These are phyloP conservation scores for Pseudoips prasinana DNA, from an alignment of 2,888 invertebrate species.

Conservation along the genomic window DNA sequence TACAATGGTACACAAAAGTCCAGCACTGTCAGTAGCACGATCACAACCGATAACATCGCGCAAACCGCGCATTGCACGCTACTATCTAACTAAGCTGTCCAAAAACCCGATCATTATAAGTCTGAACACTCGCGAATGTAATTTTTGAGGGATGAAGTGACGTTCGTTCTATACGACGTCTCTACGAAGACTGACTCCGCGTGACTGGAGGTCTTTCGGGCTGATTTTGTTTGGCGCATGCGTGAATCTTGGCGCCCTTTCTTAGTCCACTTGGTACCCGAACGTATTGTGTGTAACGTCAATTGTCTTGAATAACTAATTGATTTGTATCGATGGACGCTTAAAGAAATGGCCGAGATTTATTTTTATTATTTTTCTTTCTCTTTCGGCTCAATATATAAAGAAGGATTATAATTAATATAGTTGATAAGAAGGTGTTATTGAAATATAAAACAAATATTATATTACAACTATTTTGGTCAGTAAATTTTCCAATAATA, in stretches of 20 bases:
- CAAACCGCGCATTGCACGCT: slow-evolving; percentile 70
- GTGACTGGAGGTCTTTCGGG: slow-evolving; percentile 51
- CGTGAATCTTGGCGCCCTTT: slow-evolving; percentile 75
- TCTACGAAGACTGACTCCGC: slow-evolving; percentile 58
- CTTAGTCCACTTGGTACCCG: slow-evolving; percentile 57
- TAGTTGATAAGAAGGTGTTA: too few species aligned
- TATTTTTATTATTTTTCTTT: too few species aligned
- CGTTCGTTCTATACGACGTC: slow-evolving; percentile 45
- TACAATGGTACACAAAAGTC: slow-evolving; percentile 71
- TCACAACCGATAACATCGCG: slow-evolving; percentile 69
- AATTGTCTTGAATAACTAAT: slow-evolving; percentile 76
- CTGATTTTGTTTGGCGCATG: slow-evolving; percentile 51
- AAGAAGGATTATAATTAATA: too few species aligned
- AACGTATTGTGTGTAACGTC: slow-evolving; percentile 69
- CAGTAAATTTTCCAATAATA: too few species aligned
- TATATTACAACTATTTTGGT: too few species aligned
- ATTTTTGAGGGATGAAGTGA: slow-evolving; percentile 31
- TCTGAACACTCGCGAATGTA: slow-evolving; percentile 38
- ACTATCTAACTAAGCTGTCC: slow-evolving; percentile 43
- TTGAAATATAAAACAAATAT: too few species aligned
- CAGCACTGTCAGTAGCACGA: slow-evolving; percentile 68
- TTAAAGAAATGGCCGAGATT: slow-evolving; percentile 1
- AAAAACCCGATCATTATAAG: slow-evolving; percentile 34
- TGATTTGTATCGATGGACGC: slow-evolving; percentile 40
- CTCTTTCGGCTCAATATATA: too few species aligned